Base-by-base conservation (phyloP, 2,888 invertebrate species). In the Antheraea assamensis region DNA sequence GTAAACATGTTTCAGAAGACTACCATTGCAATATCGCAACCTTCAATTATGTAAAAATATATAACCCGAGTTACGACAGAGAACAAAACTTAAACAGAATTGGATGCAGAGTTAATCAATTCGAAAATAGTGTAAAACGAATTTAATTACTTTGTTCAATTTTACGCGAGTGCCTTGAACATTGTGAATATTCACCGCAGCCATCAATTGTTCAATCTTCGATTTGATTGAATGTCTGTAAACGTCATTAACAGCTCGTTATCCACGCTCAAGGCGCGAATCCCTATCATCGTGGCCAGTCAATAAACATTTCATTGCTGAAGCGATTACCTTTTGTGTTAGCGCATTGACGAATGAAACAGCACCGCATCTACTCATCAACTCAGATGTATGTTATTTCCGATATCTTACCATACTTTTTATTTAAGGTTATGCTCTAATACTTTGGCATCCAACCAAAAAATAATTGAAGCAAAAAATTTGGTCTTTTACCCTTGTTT, bases 161-260 rank as follows among this genome's bases (percentile, higher is more conserved):
- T 81, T 79, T 47, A 64, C 61, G 27, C 15, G 17, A 64, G 27
- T 10, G 13, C 30, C 27, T 30, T 27, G 30, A 64, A 75, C 76
- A 78, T 80, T 76, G 84, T 79, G 78, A 84, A 80, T 81, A 83
- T 83, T 81, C 81, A 80, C 76, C 76, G 79, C 13, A 77, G 79
- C 84, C 83, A 85, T 87, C 84, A 84, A 83, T 85, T 82, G 82
- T 85, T 84, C 87, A 87, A 88, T 91, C 88, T 87, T 78, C 76
- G 78, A 79, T 87, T 86, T 91, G 91, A 91, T 90, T 90, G 89
- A 91, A 91, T 85, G 88, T 86, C 84, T 82, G 87, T 87, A 85
- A 88, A 85, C 85, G 86, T 88, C 88, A 87, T 90, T 92, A 86
- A 89, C 83, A 79, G 86, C 86, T 90, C 90, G 92, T 91, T 91